phyloP scores from a whole-genome alignment of 2,797 vertebrate species.

The Sarcophilus harrisii region DNA sequence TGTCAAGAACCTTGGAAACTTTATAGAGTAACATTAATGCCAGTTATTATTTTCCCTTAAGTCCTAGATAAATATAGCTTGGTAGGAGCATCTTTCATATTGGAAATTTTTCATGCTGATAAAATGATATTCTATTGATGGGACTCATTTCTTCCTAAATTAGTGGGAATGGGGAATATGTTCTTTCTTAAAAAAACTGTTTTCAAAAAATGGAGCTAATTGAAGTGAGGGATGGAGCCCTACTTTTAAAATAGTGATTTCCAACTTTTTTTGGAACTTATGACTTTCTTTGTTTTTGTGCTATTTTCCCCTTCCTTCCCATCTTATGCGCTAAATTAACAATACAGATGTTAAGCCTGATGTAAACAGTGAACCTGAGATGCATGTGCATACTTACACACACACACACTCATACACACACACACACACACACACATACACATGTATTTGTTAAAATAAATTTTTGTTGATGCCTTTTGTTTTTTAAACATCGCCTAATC shows the following conservation, averaged over 20 bases:
- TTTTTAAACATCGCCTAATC: background rate
- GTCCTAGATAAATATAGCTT: background rate
- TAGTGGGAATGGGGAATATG: conserved; percentile 18
- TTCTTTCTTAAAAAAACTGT: conserved; percentile 54
- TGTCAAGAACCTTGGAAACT: background rate
- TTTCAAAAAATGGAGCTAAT: conserved; percentile 5
- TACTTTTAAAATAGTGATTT: conserved; percentile 33
- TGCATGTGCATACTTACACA: rapidly evolving
- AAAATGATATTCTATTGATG: conserved; percentile 18
- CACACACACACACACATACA: background rate
- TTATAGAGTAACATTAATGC: background rate
- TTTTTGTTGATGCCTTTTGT: background rate
- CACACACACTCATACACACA: rapidly evolving
- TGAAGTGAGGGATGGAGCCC: conserved; percentile 29
- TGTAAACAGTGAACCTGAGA: background rate
- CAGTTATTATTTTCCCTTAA: background rate
- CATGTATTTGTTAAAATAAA: background rate
- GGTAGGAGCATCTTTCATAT: background rate
- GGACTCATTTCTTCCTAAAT: background rate
- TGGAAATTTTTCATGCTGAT: background rate
- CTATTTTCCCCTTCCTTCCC: background rate
- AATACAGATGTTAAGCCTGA: conserved; percentile 29
- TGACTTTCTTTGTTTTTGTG: background rate
- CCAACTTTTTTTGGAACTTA: conserved; percentile 46
- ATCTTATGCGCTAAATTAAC: conserved; percentile 53